Evolutionary conservation across 2,797 vertebrate genomes (phyloP).

Genomic region (Cyclura pinguis): DNA sequence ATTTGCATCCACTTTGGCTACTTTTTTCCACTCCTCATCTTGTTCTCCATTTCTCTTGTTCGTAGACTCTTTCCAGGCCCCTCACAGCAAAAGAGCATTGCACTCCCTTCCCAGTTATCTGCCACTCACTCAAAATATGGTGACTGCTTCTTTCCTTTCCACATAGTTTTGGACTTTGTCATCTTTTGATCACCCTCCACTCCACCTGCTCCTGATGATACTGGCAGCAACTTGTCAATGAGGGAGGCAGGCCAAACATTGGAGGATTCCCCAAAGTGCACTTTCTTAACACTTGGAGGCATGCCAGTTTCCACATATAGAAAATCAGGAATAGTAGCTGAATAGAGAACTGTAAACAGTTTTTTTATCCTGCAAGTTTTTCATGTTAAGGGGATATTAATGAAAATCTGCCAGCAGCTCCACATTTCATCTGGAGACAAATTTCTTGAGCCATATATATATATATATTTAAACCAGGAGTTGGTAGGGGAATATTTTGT

Average conservation of each 20-base stretch:
- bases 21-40: background rate
- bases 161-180: background rate
- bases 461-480: background rate
- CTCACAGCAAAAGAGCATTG: background rate
- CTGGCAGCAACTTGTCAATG: background rate
- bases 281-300: background rate
- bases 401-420: background rate
- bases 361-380: background rate
- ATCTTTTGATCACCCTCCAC: background rate
- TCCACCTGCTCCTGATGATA: conserved; percentile 18
- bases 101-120: too few species aligned
- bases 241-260: conserved; percentile 5
- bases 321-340: background rate
- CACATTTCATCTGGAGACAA: background rate
- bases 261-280: background rate
- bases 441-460: background rate
- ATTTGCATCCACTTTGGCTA: background rate
- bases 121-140: background rate
- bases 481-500: background rate
- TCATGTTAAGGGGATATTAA: background rate
- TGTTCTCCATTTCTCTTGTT: background rate
- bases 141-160: background rate
- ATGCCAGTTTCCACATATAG: background rate
- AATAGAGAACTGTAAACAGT: background rate
- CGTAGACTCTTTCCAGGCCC: background rate